Conservation (phyloP, 2,113 vertebrate genomes). For the Lichenostomus cassidix region DNA sequence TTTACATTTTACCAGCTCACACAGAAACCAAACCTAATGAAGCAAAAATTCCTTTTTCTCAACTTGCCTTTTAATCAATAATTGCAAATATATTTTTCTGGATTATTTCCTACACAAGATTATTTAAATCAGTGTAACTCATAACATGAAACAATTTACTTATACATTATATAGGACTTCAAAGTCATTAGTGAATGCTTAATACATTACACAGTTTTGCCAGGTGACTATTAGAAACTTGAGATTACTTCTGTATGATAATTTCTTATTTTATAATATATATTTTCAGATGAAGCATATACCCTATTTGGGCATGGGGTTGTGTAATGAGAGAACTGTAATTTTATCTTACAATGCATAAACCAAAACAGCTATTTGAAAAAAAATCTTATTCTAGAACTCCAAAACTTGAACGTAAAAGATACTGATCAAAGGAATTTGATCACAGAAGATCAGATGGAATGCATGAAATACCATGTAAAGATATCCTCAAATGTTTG, state of each 20-base stretch:
- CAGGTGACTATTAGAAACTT: neutral
- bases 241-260: neutral
- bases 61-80: neutral
- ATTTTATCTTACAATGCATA: neutral
- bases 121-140: neutral
- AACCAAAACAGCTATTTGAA: neutral
- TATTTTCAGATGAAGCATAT: neutral
- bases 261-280: neutral
- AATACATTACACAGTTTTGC: neutral
- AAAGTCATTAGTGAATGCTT: neutral
- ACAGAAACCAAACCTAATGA: neutral
- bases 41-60: neutral
- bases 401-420: neutral
- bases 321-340: neutral
- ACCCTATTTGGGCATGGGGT: neutral
- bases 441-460: neutral
- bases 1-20: neutral
- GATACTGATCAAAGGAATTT: neutral
- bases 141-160: neutral
- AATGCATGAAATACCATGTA: rapidly evolving
- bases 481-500: neutral
- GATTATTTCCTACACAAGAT: neutral
- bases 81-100: neutral
- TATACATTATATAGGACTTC: neutral
- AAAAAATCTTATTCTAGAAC: neutral